Conservation (phyloP, 1,140 invertebrate genomes). For the fruit fly (Drosophila melanogaster) region Release_6_plus_ISO1_MT NC_004354.4:20638001-20638500, state of each 20-base stretch:
- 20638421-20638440: slow-evolving; percentile 65
- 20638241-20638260: slow-evolving; percentile 21
- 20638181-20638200: neutral
- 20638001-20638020: too few relatives aligned
- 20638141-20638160: neutral
- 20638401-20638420: slow-evolving; percentile 52
- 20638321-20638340: slow-evolving; percentile 16
- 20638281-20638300: neutral
- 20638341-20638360: slow-evolving; percentile 22
- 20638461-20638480: slow-evolving; percentile 68
- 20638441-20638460: slow-evolving; percentile 71
- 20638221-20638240: slow-evolving; percentile 22
- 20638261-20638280: slow-evolving; percentile 33
- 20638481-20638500: slow-evolving; percentile 27
- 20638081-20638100: too few relatives aligned
- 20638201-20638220: slow-evolving; percentile 12
- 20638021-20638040: too few relatives aligned
- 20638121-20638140: too few relatives aligned
- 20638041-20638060: too few relatives aligned
- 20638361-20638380: slow-evolving; percentile 7
- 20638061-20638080: too few relatives aligned
- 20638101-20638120: too few relatives aligned
- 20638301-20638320: slow-evolving; percentile 2
- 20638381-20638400: slow-evolving; percentile 2
- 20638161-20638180: neutral